phyloP scores from a whole-genome alignment of 2,113 vertebrate genomes.

The Fulmarus glacialis region DNA sequence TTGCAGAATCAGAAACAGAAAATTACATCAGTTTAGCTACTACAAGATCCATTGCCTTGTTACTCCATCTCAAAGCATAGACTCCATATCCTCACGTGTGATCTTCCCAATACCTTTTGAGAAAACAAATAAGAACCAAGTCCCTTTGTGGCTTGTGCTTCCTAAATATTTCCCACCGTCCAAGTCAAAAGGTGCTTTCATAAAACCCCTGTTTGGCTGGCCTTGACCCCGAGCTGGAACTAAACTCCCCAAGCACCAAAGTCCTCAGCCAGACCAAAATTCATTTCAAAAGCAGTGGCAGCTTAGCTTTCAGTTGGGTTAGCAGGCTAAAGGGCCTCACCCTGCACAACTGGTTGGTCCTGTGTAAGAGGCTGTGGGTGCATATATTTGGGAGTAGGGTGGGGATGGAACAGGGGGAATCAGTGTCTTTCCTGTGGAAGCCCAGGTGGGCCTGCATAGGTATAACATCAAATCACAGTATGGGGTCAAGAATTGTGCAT shows the following conservation, averaged over 20 bases:
- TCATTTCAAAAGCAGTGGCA: neutral
- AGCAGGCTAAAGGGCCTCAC: neutral
- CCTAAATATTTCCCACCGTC: neutral
- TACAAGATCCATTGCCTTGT: neutral
- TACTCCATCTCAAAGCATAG: neutral
- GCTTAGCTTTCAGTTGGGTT: neutral
- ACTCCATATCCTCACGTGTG: neutral
- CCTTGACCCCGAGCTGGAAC: neutral
- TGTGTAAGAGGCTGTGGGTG: neutral
- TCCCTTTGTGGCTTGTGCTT: neutral
- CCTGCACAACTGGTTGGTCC: rapidly evolving
- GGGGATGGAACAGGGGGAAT: neutral
- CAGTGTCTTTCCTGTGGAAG: neutral
- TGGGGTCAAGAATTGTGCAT: neutral
- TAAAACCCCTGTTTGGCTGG: neutral
- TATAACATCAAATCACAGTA: neutral
- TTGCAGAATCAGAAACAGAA: neutral
- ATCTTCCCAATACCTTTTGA: neutral
- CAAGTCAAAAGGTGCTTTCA: neutral
- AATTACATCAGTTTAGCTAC: neutral
- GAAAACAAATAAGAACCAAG: neutral
- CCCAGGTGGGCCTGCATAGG: neutral
- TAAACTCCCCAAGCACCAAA: neutral
- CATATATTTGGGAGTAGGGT: neutral
- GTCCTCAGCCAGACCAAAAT: neutral